Evolutionary conservation across 1,140 invertebrate species (phyloP), one percentile per base, ranked within the genome.

Genomic region (Yoshiicerus persimilis): DNA sequence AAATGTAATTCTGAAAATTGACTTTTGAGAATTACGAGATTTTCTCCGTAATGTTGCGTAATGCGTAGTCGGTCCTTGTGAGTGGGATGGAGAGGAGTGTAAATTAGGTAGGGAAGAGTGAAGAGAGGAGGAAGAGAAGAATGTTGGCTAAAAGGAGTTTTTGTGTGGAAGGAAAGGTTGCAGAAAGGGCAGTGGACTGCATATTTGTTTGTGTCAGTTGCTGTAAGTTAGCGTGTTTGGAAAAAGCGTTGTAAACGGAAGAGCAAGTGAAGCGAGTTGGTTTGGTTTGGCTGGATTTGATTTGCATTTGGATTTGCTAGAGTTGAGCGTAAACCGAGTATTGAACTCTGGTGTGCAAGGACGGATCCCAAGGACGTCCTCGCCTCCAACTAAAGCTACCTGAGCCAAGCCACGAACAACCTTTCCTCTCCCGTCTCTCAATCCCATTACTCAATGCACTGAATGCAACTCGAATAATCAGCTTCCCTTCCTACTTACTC

Each of bases 271-370:
- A 30, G 27, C 10, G 23, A 20, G 75, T 80, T 11, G 1, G 38
- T 32, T 13, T 9, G 16, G 32, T 25, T 70, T 9, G 16, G 16
- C n/a, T 23, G 13, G 32, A 38, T 80, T 80, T 80, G 75, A 23
- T n/a, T 85, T 84, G 25, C 56, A 30, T 47, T 84, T 47, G 38
- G 23, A 85, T 47, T 84, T 47, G 39, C 16, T 84, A 80, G 75
- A 32, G 30, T 80, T 80, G 75, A 80, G 32, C 75, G 75, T 80
- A 88, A 88, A 70, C 80, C 77, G 87, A 56, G 41, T 88, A 85
- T 88, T 88, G 87, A 88, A 88, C 87, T 85, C 62, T 84, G 87
- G 27, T 70, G 70, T 85, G 83, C 87, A 88, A 88, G 87, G 87
- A 41, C 83, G 87, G 39, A 84, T 25, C 56, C 83, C 87, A 88